Conservation (phyloP, 2,797 vertebrate species). For the Crax fasciolata region DNA sequence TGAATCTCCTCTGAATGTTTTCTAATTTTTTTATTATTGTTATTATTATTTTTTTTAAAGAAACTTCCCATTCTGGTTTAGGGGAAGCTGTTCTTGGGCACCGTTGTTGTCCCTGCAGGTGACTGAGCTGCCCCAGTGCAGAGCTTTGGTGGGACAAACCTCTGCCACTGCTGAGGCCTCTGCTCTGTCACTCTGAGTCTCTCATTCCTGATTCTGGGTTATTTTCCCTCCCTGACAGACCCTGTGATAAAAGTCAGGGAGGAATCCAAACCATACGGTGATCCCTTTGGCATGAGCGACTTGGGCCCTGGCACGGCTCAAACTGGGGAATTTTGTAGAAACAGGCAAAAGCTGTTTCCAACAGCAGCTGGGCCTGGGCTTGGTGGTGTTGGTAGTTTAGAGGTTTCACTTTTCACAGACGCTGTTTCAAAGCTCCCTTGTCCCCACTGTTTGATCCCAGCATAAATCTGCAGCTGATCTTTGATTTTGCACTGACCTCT, state of each 20-base stretch:
- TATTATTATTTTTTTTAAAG: not conserved
- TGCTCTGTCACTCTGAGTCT: not conserved
- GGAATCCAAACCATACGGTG: rapidly evolving
- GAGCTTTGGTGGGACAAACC: not conserved
- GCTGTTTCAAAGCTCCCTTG: not conserved
- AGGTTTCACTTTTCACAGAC: slow-evolving; percentile 4
- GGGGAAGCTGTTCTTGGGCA: not conserved
- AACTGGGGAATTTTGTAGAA: not conserved
- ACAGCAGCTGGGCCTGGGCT: rapidly evolving
- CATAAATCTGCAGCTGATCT: not conserved
- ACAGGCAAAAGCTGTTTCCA: not conserved
- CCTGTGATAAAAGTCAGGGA: not conserved
- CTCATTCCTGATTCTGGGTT: not conserved
- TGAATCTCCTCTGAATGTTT: not conserved
- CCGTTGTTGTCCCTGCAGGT: not conserved
- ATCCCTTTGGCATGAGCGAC: rapidly evolving
- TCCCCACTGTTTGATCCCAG: not conserved
- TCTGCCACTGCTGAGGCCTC: rapidly evolving
- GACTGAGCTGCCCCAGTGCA: not conserved
- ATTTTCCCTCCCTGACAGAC: not conserved
- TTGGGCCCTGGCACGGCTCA: rapidly evolving
- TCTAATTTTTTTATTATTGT: not conserved
- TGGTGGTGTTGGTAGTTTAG: rapidly evolving
- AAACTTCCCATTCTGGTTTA: not conserved
- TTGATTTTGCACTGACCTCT: slow-evolving; percentile 71